Evolutionary conservation across 1,140 invertebrate genomes (phyloP), one percentile per base, ranked within the genome.

Genomic region (Melipona quadrifasciata): DNA sequence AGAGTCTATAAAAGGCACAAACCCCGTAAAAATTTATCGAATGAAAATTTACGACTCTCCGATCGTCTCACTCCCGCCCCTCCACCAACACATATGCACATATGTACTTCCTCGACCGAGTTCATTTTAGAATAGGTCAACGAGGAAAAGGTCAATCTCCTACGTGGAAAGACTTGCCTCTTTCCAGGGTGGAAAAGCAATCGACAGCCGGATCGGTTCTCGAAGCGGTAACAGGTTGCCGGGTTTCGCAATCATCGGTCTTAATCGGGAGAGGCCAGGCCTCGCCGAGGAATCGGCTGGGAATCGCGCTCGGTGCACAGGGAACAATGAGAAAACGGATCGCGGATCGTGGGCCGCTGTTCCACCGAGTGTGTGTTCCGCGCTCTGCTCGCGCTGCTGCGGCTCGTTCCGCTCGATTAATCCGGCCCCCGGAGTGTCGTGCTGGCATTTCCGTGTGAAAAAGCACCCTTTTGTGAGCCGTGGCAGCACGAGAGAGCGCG

Each of bases 371-470:
- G 72, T 61, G 82, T 80, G 58, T 72, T 65, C 24, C n/a, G 8
- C 1, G 6, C 39, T 47, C 8, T 47, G n/a, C 64, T 71, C 68
- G 34, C 51, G 53, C 27, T 65, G 39, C 39, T 53, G 58, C 73
- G 71, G 71, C 84, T 88, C 82, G 86, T 90, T 84, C 84, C 88
- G 88, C 72, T 89, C 89, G 89, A 90, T 90, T 90, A 87, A 90
- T 90, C 86, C 86, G 80, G 57, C 80, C 57, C 75, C 53, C 39
- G 39, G 86, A 89, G 83, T 81, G 88, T 86, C 82, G 79, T 67
- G 72, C 65, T 81, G 80, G 80, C 89, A 82, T 87, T 90, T 90
- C 88, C 80, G 82, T 85, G 89, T 85, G 89, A 90, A 86, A 90
- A 90, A 87, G 80, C 86, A 84, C 78, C 81, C 83, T 87, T 90